These are phyloP conservation scores for Merluccius polli DNA, from an alignment of 2,797 vertebrate genomes.

Conservation along the genomic window DNA sequence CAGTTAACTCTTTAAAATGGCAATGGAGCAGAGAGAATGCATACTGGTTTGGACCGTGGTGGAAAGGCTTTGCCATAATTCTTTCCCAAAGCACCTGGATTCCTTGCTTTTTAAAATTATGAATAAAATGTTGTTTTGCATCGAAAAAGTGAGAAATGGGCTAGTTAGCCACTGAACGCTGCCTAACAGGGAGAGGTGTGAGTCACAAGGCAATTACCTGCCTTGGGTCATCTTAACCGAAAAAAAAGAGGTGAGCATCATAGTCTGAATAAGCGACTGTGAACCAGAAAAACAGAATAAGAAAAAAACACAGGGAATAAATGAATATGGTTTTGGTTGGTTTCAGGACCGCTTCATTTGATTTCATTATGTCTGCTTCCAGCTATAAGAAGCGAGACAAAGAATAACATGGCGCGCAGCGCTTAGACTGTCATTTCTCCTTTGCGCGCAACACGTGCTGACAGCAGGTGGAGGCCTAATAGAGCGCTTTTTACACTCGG, in stretches of 20 bases:
- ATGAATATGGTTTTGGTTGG: neutral
- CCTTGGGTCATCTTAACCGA: neutral
- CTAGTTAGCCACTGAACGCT: neutral
- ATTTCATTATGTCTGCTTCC: slow-evolving; percentile 43
- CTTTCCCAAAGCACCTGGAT: neutral
- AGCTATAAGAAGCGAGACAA: slow-evolving; percentile 28
- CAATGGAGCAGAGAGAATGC: neutral
- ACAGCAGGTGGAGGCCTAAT: slow-evolving; percentile 53
- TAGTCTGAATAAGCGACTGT: neutral
- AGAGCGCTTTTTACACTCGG: slow-evolving; percentile 64
- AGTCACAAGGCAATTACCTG: neutral
- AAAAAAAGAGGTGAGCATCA: neutral
- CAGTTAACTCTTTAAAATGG: neutral
- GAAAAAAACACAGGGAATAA: slow-evolving; percentile 1
- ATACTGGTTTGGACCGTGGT: neutral
- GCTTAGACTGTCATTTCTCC: slow-evolving; percentile 48
- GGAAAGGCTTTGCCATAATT: neutral
- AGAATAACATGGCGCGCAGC: slow-evolving; percentile 41
- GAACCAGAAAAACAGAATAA: neutral
- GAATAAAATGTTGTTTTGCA: neutral
- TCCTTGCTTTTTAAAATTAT: neutral
- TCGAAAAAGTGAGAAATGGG: neutral
- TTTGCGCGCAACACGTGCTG: slow-evolving; percentile 44
- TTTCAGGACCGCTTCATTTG: slow-evolving; percentile 30
- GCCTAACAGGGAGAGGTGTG: neutral